Percentiles rank a stretch among this genome's conserved stretches.
These are phyloP conservation scores for Propsilocerus akamusi DNA, from an alignment of 1,140 invertebrate genomes.

Conservation along the genomic window DNA sequence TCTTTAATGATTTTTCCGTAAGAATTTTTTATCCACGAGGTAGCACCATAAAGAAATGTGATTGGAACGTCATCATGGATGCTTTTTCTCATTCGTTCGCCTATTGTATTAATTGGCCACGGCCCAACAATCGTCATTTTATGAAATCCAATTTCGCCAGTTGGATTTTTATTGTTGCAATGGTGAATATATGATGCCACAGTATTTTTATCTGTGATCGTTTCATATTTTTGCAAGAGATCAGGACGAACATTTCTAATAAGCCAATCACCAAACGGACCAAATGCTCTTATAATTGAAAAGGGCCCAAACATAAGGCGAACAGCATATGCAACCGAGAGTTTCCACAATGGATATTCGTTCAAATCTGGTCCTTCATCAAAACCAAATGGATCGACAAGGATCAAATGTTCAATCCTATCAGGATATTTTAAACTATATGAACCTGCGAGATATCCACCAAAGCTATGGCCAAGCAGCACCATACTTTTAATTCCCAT, in stretches of 20 bases:
- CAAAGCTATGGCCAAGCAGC: constrained; percentile 70
- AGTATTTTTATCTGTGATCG: neutral
- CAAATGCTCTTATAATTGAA: neutral
- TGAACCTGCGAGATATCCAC: constrained; percentile 60
- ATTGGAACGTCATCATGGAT: neutral
- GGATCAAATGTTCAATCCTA: constrained; percentile 61
- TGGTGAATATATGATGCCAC: neutral
- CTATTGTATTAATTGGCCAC: neutral
- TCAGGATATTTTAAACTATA: constrained; percentile 56
- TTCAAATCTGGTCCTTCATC: constrained; percentile 26
- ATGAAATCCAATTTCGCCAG: neutral
- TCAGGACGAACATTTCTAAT: neutral
- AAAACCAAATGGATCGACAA: constrained; percentile 78
- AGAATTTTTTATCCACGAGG: neutral
- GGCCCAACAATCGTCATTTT: neutral
- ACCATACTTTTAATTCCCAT: constrained; percentile 64
- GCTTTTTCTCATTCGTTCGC: neutral
- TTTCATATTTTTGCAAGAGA: neutral
- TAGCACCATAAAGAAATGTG: neutral
- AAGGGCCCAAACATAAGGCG: neutral
- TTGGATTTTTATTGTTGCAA: neutral
- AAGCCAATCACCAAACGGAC: neutral
- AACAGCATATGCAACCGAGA: neutral
- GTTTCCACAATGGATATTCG: neutral
- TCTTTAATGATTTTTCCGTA: neutral